Evolutionary conservation across 2,888 invertebrate genomes (phyloP), one percentile per base, ranked within the genome.

Genomic region (Artemia sp.): DNA sequence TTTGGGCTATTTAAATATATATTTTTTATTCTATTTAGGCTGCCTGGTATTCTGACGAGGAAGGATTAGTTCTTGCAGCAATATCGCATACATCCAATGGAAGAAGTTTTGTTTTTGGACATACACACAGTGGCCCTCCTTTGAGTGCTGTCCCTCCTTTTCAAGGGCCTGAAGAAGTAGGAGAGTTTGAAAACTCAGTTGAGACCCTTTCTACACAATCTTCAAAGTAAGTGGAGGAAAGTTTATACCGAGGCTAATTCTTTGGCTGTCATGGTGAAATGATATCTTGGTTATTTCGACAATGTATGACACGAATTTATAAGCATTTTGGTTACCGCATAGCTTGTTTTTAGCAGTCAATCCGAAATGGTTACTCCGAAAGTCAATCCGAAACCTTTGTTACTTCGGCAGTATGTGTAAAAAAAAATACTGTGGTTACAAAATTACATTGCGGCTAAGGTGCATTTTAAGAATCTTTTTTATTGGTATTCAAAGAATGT

Each of bases 41-140:
- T 69, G 77, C 77, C 11, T 76, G 76, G 74, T 77, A 75, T 71
- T 77, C 77, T 1, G 74, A 74, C 52, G 77, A 76, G 69, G 74
- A 76, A 51, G 77, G 77, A 2, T 72, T 77, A 1, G 73, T 75
- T 52, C 70, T 77, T 64, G 76, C 68, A 51, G 72, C 68, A 69
- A 52, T 52, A 19, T 53, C 67, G 24, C 71, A 70, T 10, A 67
- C 70, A 24, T 58, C 64, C 52, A 58, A 58, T 58, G 64, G 64
- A 19, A 58, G 64, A 24, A 68, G 66, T 66, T 69, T 68, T 58
- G 64, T 69, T 19, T 68, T 69, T 51, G 69, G 68, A 12, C 70
- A 70, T 52, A 69, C 66, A 51, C 70, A 70, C 8, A 68, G 70
- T 51, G 71, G 71, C 66, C 71, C 70, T 11, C 68, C 68, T 52